These are phyloP conservation scores for Ranitomeya variabilis DNA, from an alignment of 2,113 vertebrate genomes.

Conservation along the genomic window DNA sequence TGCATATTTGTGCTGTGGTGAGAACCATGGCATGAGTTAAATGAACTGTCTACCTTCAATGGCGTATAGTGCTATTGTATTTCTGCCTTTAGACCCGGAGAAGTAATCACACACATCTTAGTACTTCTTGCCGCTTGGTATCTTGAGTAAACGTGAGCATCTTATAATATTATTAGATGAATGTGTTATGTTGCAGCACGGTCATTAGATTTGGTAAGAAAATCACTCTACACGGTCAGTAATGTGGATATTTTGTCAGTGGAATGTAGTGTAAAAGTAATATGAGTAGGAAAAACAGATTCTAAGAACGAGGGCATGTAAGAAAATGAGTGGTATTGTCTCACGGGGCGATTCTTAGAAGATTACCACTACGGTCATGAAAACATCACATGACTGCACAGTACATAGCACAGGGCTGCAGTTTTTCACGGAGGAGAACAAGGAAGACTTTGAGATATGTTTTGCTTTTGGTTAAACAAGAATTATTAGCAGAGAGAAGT, in stretches of 20 bases:
- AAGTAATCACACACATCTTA: no score
- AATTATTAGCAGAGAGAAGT: constrained; percentile 28
- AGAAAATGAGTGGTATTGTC: constrained; percentile 34
- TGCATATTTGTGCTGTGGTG: no score
- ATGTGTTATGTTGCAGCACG: neutral
- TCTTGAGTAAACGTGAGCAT: neutral
- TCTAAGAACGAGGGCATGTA: constrained; percentile 42
- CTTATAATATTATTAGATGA: neutral
- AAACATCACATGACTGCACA: constrained; percentile 56
- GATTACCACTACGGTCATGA: constrained; percentile 45
- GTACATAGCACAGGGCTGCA: constrained; percentile 11
- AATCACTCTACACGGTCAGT: no score
- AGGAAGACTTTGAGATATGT: constrained; percentile 52
- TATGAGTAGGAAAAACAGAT: constrained; percentile 4
- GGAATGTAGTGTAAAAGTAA: constrained; percentile 12
- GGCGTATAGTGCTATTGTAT: no score
- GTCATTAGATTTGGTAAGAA: neutral
- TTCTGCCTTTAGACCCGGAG: no score
- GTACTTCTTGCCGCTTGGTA: neutral
- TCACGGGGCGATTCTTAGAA: constrained; percentile 48
- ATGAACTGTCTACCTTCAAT: no score
- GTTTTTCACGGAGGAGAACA: constrained; percentile 41
- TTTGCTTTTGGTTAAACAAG: constrained; percentile 32
- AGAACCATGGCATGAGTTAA: no score
- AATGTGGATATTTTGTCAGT: neutral